Evolutionary conservation across 2,113 vertebrate species (phyloP), one percentile per base, ranked within the genome.

Genomic region (Dermatemys mawii): DNA sequence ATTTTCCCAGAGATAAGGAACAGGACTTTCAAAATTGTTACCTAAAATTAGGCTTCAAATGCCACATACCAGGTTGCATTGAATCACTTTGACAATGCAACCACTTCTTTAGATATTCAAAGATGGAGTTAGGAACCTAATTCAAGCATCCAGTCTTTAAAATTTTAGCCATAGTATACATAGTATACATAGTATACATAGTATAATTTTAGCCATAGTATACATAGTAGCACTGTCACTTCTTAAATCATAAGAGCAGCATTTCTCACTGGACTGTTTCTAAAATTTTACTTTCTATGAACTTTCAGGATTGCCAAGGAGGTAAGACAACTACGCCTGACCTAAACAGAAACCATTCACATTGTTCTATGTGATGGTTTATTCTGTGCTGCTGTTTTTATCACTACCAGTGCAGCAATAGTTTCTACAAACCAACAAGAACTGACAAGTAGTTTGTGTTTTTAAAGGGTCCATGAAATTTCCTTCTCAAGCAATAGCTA

Each of bases 401-500:
- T 27, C 80, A 16, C 8, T 48, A 50, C n/a, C 49, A 51, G 32
- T 27, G 41, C 21, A 21, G 75, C 41, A 63, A 46, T 70, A n/a
- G 19, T 38, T 70, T 70, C 63, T 70, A 70, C 63, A 70, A 38
- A n/a, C n/a, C 19, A 38, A 70, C n/a, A 70, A 21, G 19, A 38
- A 22, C 22, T 38, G 63, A 22, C 63, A 70, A 70, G 17, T 70
- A 55, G 63, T 11, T 3, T 24, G 5, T 70, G 21, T 67, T 27
- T 16, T 24, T 4, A 50, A 12, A 32, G 63, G 12, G 26, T 46
- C 41, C 0, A 0, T 1, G 32, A 83, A 51, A 2, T 13, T 70
- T 91, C 13, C 21, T 84, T 21, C 51, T 92, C 51, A 46, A 0
- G 0, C 60, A 19, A 14, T 75, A 17, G 0, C 75, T 38, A 73